Conservation (phyloP, 1,140 invertebrate species). For the Pseudachorutes palmiensis region DNA sequence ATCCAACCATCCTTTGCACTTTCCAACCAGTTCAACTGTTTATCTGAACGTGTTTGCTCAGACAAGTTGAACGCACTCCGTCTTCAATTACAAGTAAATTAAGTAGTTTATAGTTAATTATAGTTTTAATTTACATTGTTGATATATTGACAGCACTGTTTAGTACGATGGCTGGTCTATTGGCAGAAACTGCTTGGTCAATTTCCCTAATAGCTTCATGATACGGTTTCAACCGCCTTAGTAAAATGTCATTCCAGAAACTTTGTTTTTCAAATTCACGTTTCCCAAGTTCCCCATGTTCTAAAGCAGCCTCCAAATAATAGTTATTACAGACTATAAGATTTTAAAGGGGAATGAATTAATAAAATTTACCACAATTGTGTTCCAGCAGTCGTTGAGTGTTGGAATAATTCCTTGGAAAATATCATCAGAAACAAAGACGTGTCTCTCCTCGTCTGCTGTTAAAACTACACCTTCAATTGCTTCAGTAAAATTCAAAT, state of each 20-base stretch:
- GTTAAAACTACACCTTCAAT: neutral
- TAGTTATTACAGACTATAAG: neutral
- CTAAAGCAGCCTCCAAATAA: conserved; percentile 3
- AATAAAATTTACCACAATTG: neutral
- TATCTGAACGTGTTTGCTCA: neutral
- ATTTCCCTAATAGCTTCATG: conserved; percentile 16
- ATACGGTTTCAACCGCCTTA: conserved; percentile 6
- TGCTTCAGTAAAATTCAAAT: neutral
- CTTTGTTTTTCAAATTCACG: neutral
- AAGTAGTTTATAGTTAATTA: neutral
- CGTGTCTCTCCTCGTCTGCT: neutral
- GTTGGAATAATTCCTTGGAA: conserved; percentile 5
- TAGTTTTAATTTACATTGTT: neutral
- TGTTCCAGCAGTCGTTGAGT: conserved; percentile 14
- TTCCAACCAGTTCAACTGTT: conserved; percentile 5
- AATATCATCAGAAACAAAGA: conserved; percentile 16
- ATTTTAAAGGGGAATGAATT: neutral
- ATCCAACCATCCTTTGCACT: conserved; percentile 24
- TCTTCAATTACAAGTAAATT: neutral
- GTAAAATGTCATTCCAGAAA: conserved; percentile 18
- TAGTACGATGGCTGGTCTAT: conserved; percentile 11
- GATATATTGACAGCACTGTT: conserved; percentile 17
- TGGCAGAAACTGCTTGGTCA: neutral
- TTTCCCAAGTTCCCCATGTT: neutral
- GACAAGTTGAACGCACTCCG: neutral